These are phyloP conservation scores for Resseliella maxima DNA, from an alignment of 2,888 invertebrate genomes.

Conservation along the genomic window DNA sequence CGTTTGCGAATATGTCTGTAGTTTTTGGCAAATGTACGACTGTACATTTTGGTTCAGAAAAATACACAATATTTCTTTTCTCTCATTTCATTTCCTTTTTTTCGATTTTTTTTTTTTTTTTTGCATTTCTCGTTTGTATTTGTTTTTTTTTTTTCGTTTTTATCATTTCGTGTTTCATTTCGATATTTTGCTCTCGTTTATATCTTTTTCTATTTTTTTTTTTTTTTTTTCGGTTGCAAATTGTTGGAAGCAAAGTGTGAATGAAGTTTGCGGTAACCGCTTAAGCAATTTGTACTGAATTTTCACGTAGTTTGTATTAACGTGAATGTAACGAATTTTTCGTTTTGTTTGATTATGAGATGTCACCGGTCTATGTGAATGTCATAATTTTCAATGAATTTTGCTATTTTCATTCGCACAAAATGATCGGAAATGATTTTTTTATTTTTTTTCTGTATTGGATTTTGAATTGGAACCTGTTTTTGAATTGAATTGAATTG, in stretches of 20 bases:
- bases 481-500: too few species aligned
- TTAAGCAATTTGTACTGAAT: conserved; percentile 45
- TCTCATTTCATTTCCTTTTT: not conserved
- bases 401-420: too few species aligned
- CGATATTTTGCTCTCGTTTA: too few species aligned
- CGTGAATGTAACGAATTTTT: not conserved
- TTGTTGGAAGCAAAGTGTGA: conserved; percentile 35
- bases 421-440: too few species aligned
- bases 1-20: not conserved
- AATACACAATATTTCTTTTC: not conserved
- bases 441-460: too few species aligned
- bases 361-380: not conserved
- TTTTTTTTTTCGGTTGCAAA: too few species aligned
- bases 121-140: not conserved
- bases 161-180: not conserved
- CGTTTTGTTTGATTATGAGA: not conserved
- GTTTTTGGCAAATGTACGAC: not conserved
- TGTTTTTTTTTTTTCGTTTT: too few species aligned
- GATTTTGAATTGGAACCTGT: too few species aligned
- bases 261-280: not conserved
- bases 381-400: too few species aligned
- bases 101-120: not conserved
- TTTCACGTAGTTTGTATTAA: not conserved
- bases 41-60: too few species aligned
- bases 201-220: too few species aligned